A percentile compares a stretch with the other conserved stretches of the same genome.
Conservation (phyloP, 2,797 vertebrate genomes). For the Chaenodraco wilsoni region DNA sequence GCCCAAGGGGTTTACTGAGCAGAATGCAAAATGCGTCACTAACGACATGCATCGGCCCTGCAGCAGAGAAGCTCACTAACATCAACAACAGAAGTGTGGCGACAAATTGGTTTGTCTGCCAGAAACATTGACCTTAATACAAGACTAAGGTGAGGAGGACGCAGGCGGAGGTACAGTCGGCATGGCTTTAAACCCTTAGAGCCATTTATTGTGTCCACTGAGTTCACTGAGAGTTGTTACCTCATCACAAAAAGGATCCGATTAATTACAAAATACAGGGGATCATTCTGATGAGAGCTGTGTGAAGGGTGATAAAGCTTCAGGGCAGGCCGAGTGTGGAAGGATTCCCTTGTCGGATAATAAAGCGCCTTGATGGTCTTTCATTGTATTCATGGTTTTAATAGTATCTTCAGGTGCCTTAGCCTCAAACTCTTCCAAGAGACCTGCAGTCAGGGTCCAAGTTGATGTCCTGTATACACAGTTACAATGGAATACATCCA, state of each 20-base stretch:
- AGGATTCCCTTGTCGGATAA: not conserved
- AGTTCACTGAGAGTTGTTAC: not conserved
- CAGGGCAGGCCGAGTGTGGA: not conserved
- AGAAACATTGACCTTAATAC: constrained; percentile 46
- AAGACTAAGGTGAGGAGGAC: not conserved
- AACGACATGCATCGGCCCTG: constrained; percentile 23
- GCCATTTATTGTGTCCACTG: too few species aligned
- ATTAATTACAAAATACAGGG: not conserved
- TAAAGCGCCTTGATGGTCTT: not conserved
- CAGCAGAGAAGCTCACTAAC: constrained; percentile 26
- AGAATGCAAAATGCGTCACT: constrained; percentile 38
- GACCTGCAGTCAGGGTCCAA: not conserved
- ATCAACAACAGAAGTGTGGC: not conserved
- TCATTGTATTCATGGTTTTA: not conserved
- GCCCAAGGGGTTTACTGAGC: not conserved
- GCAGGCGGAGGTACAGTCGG: not conserved
- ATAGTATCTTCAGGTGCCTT: not conserved
- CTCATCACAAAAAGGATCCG: not conserved
- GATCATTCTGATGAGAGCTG: not conserved
- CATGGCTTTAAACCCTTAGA: constrained; percentile 6
- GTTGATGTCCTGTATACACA: not conserved
- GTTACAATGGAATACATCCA: too few species aligned
- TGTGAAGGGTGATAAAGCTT: not conserved
- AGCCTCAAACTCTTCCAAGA: not conserved
- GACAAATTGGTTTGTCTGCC: constrained; percentile 21